Evolutionary conservation across 2,888 invertebrate genomes (phyloP), one percentile per base, ranked within the genome.

Genomic region (Perizoma flavofasciatum): DNA sequence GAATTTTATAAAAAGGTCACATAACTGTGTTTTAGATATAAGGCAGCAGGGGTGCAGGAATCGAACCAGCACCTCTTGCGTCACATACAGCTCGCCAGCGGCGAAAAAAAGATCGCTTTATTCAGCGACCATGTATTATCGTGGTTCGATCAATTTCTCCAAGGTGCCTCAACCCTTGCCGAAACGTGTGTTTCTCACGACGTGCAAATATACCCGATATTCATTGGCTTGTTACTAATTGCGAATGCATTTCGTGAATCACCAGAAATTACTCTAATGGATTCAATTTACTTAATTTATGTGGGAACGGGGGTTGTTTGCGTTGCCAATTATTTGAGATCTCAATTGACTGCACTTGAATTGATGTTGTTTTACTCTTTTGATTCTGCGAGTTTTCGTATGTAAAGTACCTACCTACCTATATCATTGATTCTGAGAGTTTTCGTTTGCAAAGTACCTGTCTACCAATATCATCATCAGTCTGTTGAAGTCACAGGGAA

Each of bases 281-380:
- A 52, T 10, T 35, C 52, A 63, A 68, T 66, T 60, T 66, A 61
- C 55, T 52, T 65, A 66, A 68, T 68, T 55, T 65, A 63, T 68
- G 68, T 68, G 68, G 61, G 68, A 68, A 68, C 39, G 53, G 49
- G 60, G 59, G 34, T 10, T 66, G 63, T 66, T 68, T 65, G 64
- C 64, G 54, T 63, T 66, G 65, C 61, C 61, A 65, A 66, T 68
- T 61, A 50, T 44, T 5, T n/a, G 11, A 6, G 7, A 6, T 33
- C 44, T 6, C 9, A 50, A 37, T n/a, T 49, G 54, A 50, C 34
- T 57, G 35, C 50, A 51, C 43, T 48, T 58, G 46, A 54, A 57
- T 57, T n/a, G n/a, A 41, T 7, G 6, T 7, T 37, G 0, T 41
- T 41, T 5, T 9, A 8, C 41, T 3, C 41, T n/a, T 41, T 41